Conservation (phyloP, 2,888 invertebrate genomes). For the Scaptomyza flava region DNA sequence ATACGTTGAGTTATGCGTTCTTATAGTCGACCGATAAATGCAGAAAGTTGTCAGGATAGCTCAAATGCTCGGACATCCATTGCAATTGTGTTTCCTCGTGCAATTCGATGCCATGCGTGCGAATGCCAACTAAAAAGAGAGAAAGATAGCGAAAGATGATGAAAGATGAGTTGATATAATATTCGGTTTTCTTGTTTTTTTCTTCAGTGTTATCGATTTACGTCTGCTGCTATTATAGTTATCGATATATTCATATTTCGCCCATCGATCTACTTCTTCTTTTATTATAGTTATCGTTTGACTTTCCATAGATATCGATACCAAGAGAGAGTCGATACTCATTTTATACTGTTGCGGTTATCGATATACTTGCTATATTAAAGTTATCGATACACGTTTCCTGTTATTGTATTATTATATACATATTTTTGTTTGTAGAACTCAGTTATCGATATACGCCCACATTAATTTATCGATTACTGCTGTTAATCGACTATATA, state of each 20-base stretch:
- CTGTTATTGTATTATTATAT: too few species aligned
- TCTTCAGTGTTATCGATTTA: neutral
- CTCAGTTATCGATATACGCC: slow-evolving; percentile 9
- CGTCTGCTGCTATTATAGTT: too few species aligned
- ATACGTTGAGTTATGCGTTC: slow-evolving; percentile 51
- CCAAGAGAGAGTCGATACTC: too few species aligned
- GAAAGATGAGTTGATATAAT: neutral
- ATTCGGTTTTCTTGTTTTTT: too few species aligned
- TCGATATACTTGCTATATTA: neutral
- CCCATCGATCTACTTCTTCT: neutral
- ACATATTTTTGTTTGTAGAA: too few species aligned
- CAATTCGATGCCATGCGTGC: slow-evolving; percentile 95
- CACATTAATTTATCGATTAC: slow-evolving; percentile 27
- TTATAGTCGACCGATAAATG: slow-evolving; percentile 89
- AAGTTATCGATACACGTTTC: neutral
- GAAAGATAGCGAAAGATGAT: neutral
- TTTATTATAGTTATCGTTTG: too few species aligned
- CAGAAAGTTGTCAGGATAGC: slow-evolving; percentile 99
- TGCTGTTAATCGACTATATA: neutral
- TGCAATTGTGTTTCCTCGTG: slow-evolving; percentile 95
- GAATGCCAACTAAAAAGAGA: slow-evolving; percentile 88
- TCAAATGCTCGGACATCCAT: slow-evolving; percentile 98
- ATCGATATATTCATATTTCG: too few species aligned
- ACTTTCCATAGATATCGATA: too few species aligned
- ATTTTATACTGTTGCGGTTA: neutral